Base-by-base conservation (phyloP, 2,113 vertebrate genomes). In the Aptenodytes forsteri region DNA sequence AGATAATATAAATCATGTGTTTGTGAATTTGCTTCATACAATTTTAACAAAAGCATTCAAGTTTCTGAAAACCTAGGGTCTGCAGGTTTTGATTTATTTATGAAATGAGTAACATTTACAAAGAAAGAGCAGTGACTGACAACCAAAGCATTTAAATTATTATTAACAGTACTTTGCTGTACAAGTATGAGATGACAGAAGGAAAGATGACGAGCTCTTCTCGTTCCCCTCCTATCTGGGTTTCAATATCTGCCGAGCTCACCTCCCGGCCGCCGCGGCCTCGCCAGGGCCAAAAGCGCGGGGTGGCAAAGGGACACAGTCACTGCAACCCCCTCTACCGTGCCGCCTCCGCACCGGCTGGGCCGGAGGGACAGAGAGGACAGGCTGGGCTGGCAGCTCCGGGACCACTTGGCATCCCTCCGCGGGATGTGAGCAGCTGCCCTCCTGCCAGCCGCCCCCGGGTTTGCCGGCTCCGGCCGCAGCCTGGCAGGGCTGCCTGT, bases 41-140 rank as follows among this genome's bases (percentile, higher is more conserved):
- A 99, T 98, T 99, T 99, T 99, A 99, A 99, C 99, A 99, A 99
- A 99, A 99, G 99, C 98, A 99, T 99, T 99, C 99, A 99, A 99
- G 99, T 99, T 99, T 99, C 98, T 99, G 98, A 98, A 99, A 99
- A 98, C 98, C 98, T 92, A 96, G 98, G 98, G 98, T 98, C 98
- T 98, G 97, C 96, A 97, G 97, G 97, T 97, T 98, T 98, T 99
- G 97, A 98, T 98, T 98, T 98, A 98, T 98, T 99, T 98, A 98
- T 97, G 98, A 98, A 98, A 98, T 94, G 95, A 94, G 98, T 98
- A 98, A 98, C 98, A 98, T 98, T 99, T 98, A 98, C 98, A 98
- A 97, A 98, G 97, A 98, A 97, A 98, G 98, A 98, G 98, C 97
- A 97, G 83, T 98, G 97, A 98, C 95, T 96, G 98, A 97, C 98